Conservation (phyloP, 2,797 vertebrate species). For the Micrastur ruficollis region DNA sequence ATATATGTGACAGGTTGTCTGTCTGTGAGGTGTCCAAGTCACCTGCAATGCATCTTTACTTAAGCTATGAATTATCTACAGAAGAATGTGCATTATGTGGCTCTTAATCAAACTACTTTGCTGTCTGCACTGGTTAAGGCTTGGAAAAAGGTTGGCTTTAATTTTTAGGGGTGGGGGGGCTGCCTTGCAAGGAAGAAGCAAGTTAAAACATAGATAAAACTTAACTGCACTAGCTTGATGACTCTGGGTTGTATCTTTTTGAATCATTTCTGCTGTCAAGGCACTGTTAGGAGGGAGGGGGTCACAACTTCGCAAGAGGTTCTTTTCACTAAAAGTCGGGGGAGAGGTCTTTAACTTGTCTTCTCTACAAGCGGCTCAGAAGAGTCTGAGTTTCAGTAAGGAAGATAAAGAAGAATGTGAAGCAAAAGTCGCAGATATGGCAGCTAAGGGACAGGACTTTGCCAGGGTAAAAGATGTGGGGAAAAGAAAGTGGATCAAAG, state of each 20-base stretch:
- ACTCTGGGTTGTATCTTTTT: background rate
- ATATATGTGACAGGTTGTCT: background rate
- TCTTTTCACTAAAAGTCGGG: background rate
- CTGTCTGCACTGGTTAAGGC: background rate
- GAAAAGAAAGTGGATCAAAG: background rate
- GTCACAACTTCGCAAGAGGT: background rate
- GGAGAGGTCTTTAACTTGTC: background rate
- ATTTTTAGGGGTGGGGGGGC: background rate
- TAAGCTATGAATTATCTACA: background rate
- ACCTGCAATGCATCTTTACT: background rate
- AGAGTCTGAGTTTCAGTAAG: background rate
- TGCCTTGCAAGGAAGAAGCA: background rate
- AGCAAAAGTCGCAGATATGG: background rate
- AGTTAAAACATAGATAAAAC: background rate
- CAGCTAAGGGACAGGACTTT: background rate
- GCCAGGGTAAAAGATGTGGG: background rate
- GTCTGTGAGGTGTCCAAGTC: background rate
- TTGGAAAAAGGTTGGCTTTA: background rate
- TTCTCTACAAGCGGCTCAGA: background rate
- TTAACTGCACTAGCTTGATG: background rate
- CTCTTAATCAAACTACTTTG: background rate
- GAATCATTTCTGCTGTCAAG: background rate
- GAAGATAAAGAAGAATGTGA: background rate
- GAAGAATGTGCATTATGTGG: background rate
- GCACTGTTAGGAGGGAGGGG: background rate